A percentile compares a stretch with the other conserved stretches of the same genome.
Evolutionary conservation across 2,113 vertebrate genomes (phyloP).

Genomic region (Syrmaticus mikado): DNA sequence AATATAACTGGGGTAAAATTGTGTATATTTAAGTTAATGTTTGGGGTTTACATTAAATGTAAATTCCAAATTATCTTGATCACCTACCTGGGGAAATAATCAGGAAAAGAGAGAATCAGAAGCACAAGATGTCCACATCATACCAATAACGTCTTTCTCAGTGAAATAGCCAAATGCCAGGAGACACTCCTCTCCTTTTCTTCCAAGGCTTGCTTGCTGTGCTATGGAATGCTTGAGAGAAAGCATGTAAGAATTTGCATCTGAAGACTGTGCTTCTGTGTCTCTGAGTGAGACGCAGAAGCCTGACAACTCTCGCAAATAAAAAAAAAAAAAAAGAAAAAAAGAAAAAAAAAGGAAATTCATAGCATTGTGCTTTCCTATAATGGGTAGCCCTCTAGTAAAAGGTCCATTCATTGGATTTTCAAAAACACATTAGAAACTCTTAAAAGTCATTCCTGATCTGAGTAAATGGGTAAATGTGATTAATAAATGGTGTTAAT

Average conservation of each 20-base stretch:
- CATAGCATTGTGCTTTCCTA: rapidly evolving
- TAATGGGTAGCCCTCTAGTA: background rate
- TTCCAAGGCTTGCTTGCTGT: background rate
- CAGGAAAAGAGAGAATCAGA: background rate
- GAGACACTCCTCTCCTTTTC: background rate
- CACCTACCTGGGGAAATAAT: background rate
- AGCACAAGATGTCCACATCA: background rate
- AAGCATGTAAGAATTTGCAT: background rate
- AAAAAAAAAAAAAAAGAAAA: background rate
- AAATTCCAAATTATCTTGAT: background rate
- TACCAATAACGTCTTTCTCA: background rate
- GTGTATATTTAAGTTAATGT: background rate
- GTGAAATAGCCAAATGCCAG: background rate
- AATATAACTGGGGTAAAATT: background rate
- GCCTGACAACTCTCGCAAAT: background rate
- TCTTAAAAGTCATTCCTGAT: background rate
- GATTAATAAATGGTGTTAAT: background rate
- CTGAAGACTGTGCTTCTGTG: background rate
- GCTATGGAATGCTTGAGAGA: background rate
- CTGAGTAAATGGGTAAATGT: background rate
- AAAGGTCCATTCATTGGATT: background rate
- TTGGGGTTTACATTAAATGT: background rate
- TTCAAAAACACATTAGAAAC: background rate
- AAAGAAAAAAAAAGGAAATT: background rate
- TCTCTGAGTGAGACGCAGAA: background rate